Evolutionary conservation across 2,797 vertebrate genomes (phyloP), one percentile per base, ranked within the genome.

Genomic region (Phaenicophaeus curvirostris): DNA sequence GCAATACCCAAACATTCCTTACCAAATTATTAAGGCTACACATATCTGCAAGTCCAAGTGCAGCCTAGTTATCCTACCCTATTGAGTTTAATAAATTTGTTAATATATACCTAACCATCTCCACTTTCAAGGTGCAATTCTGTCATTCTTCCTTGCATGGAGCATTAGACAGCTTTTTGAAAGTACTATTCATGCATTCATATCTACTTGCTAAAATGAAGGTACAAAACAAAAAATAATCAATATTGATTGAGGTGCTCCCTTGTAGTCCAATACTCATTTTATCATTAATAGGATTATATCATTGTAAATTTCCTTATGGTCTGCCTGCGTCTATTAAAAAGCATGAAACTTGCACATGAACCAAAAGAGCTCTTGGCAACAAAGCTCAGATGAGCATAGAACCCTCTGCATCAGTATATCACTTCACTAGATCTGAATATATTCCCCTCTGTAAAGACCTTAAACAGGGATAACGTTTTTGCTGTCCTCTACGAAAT

Each of bases 351-450:
- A 66, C 9, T 6, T 4, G 15, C 28, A 66, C 8, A 11, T 1
- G 11, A 66, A 37, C 42, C 30, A 53, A 25, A 6, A 51, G 11
- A 57, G 18, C 5, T n/a, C 55, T 30, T 13, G 28, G 13, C 18
- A 72, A 55, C 58, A 71, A n/a, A 62, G 55, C 1, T 0, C 17
- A 48, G 30, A 54, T 2, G 6, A 33, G 9, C 6, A 1, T 21
- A 74, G 53, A 17, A 39, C 39, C 13, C 13, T 19, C 14, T 7
- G 3, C 3, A 2, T 21, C 13, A 28, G 35, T 28, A n/a, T 58
- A 65, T n/a, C 13, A 41, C 23, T 58, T 74, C n/a, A 78, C 30
- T 76, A 24, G 13, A 69, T 71, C 33, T 58, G 2, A 1, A 27
- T 48, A 25, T 5, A 35, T n/a, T 39, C 30, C 73, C 15, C 30